These are phyloP conservation scores for Prionace glauca DNA, from an alignment of 2,797 vertebrate species.

Conservation along the genomic window DNA sequence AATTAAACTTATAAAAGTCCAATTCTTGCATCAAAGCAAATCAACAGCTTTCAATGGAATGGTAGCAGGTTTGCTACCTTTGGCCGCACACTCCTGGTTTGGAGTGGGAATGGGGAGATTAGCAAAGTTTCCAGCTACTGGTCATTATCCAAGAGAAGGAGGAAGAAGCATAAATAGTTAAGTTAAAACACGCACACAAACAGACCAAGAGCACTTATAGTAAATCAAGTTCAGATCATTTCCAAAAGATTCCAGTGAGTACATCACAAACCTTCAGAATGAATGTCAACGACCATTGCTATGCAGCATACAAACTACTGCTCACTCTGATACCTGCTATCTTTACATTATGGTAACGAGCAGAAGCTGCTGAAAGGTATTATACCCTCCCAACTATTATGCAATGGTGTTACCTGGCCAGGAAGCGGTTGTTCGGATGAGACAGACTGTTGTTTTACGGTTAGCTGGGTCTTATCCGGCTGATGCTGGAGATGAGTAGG, in stretches of 20 bases:
- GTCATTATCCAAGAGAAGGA: background rate
- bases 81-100: background rate
- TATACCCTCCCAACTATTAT: background rate
- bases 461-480: background rate
- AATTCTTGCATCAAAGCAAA: background rate
- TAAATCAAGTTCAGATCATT: background rate
- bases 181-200: background rate
- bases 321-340: background rate
- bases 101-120: background rate
- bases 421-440: conserved; percentile 73
- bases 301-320: background rate
- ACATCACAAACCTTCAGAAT: background rate
- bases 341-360: background rate
- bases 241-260: background rate
- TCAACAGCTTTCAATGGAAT: no score
- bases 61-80: background rate
- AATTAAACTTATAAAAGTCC: background rate
- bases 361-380: background rate
- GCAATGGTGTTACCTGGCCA: conserved; percentile 74
- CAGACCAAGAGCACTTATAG: background rate
- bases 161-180: background rate
- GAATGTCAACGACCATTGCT: background rate
- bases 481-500: conserved; percentile 14
- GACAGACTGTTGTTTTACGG: conserved; percentile 64
- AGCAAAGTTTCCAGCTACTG: background rate